Base-by-base conservation (phyloP, 2,888 invertebrate species). In the Idaea straminata region DNA sequence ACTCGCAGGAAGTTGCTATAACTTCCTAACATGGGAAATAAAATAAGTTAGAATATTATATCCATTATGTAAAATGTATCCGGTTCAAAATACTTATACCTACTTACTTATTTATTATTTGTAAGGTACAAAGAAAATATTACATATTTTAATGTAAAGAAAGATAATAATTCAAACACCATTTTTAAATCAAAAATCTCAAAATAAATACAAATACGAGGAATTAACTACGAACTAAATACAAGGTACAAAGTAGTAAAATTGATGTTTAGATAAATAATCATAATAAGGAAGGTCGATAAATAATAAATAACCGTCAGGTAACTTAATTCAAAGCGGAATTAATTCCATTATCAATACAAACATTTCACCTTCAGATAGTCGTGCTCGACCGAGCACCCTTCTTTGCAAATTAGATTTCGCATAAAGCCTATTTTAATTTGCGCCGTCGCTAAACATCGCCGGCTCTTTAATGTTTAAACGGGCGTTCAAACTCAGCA, bases 371-470 rank as follows among this genome's bases (percentile, higher is more conserved):
- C 84, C 87, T 86, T 78, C 78, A 83, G 84, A 83, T 82, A 81
- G 79, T 78, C 73, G 78, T 77, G 77, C 83, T 86, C 78, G 79
- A 83, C 86, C 86, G 85, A 81, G 75, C 83, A 79, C 87, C 85
- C 84, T 86, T 83, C 88, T 91, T 89, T 84, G 83, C 85, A 92
- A 92, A 92, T 92, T 91, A 90, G 89, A 92, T 92, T 91, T 91
- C 83, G 85, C 83, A 90, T 89, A 90, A 90, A 91, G 90, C 91
- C 91, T 91, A 88, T 91, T 92, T 92, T 92, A 92, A 92, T 92
- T 92, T 91, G 91, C 86, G 83, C 84, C 86, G 84, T 87, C 85
- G 85, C 86, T 89, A 91, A 90, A 91, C 88, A 91, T 84, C 86
- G 87, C 81, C 80, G 85, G 84, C 86, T 89, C 84, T 89, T 90